Percentiles rank a stretch among this genome's conserved stretches.
Evolutionary conservation across 2,797 vertebrate genomes (phyloP).

Genomic region (Amblyopsis hoosieri): DNA sequence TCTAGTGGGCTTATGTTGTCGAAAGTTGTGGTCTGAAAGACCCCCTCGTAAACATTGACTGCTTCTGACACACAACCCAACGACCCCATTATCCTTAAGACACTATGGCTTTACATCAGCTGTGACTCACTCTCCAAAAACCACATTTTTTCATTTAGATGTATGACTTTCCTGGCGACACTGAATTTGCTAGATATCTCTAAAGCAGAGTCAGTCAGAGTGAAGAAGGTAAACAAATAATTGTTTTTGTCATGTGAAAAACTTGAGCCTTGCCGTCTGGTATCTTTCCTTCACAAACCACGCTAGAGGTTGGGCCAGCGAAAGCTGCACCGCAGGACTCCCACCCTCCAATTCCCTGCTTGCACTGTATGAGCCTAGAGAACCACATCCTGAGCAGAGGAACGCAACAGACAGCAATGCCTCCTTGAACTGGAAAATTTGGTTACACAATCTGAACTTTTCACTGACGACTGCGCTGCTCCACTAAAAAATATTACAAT

Average conservation of each 20-base stretch:
- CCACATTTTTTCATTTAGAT: slow-evolving; percentile 42
- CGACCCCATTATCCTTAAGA: slow-evolving; percentile 58
- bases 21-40: slow-evolving; percentile 59
- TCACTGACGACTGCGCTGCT: slow-evolving; percentile 77
- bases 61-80: slow-evolving; percentile 54
- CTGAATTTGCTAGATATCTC: slow-evolving; percentile 28
- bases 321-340: slow-evolving; percentile 74
- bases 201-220: slow-evolving; percentile 54
- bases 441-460: slow-evolving; percentile 85
- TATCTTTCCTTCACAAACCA: slow-evolving; percentile 76
- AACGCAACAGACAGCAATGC: slow-evolving; percentile 74
- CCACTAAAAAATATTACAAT: slow-evolving; percentile 81
- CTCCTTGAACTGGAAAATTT: slow-evolving; percentile 82
- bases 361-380: slow-evolving; percentile 74
- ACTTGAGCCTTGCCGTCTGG: slow-evolving; percentile 71
- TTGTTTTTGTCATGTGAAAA: slow-evolving; percentile 78
- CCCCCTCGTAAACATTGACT: slow-evolving; percentile 50
- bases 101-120: slow-evolving; percentile 50
- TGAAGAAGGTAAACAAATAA: slow-evolving; percentile 69
- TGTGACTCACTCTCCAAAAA: slow-evolving; percentile 47
- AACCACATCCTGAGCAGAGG: slow-evolving; percentile 82
- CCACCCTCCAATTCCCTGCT: slow-evolving; percentile 74
- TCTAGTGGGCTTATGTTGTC: slow-evolving; percentile 44
- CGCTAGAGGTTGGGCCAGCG: slow-evolving; percentile 65
- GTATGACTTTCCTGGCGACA: slow-evolving; percentile 50